Evolutionary conservation across 2,113 vertebrate species (phyloP).

Genomic region (Triplophysa rosa): DNA sequence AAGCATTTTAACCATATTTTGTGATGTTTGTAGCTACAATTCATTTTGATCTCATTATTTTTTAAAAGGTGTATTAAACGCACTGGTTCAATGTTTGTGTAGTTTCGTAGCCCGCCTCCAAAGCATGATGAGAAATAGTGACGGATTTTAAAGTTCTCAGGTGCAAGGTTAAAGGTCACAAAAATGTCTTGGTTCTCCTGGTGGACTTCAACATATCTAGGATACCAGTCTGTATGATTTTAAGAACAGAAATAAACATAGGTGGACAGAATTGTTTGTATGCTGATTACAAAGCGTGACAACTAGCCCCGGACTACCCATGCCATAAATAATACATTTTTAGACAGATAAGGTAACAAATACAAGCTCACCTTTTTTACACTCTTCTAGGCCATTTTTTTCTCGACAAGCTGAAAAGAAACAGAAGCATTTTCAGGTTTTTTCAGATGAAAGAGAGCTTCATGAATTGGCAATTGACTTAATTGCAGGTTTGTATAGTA

Average conservation of each 20-base stretch:
- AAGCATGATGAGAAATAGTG: constrained; percentile 73
- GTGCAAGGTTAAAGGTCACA: constrained; percentile 78
- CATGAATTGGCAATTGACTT: background rate
- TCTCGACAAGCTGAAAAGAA: constrained; percentile 69
- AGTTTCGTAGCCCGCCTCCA: constrained; percentile 59
- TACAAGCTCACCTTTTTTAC: constrained; percentile 66
- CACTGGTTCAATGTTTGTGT: constrained; percentile 67
- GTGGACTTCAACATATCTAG: constrained; percentile 62
- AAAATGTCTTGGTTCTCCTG: constrained; percentile 62
- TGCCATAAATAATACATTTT: background rate
- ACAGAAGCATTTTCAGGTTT: background rate
- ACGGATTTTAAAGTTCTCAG: constrained; percentile 65
- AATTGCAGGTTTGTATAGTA: background rate
- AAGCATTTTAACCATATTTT: background rate
- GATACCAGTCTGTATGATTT: constrained; percentile 74
- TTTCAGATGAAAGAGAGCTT: background rate
- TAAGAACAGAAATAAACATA: background rate
- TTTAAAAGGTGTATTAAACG: constrained; percentile 32
- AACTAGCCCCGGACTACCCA: too few species aligned
- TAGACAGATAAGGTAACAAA: background rate
- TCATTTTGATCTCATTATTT: background rate
- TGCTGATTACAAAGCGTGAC: too few species aligned
- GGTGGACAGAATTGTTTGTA: background rate
- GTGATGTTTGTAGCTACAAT: background rate
- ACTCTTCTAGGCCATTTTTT: constrained; percentile 71